These are phyloP conservation scores for Lepidocyrtinus sp. DNA, from an alignment of 2,888 invertebrate genomes.

Conservation along the genomic window DNA sequence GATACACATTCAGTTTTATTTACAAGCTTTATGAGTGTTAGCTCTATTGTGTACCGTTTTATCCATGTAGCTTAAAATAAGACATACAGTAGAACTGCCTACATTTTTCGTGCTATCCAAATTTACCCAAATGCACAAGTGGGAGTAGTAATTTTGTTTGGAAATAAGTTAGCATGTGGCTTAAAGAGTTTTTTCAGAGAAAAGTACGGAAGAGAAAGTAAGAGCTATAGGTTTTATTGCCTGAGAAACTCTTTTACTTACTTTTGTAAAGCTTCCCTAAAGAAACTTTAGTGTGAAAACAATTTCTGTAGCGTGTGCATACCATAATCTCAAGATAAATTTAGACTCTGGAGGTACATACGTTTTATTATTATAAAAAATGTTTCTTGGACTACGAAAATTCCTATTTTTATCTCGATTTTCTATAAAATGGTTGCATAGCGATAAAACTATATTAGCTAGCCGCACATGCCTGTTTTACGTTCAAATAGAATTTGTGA, in stretches of 20 bases:
- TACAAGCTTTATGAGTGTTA: constrained; percentile 30
- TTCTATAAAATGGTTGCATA: too few species aligned
- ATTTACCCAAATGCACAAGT: not conserved
- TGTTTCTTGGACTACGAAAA: too few species aligned
- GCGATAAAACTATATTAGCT: too few species aligned
- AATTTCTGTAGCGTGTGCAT: not conserved
- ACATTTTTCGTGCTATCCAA: too few species aligned
- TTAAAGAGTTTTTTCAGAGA: constrained; percentile 9
- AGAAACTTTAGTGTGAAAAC: not conserved
- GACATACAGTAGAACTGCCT: not conserved
- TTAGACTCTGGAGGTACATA: too few species aligned
- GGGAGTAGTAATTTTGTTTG: not conserved
- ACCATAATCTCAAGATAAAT: not conserved
- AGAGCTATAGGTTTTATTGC: constrained; percentile 43
- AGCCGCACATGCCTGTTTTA: constrained; percentile 40
- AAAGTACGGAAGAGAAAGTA: constrained; percentile 33
- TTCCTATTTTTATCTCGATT: too few species aligned
- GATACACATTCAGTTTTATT: constrained; percentile 9
- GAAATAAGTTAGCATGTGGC: constrained; percentile 3
- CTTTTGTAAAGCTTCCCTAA: not conserved
- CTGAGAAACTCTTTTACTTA: constrained; percentile 32
- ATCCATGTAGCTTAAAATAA: not conserved
- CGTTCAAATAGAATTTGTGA: constrained; percentile 18
- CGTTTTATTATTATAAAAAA: too few species aligned
- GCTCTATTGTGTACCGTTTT: constrained; percentile 34